Percentiles rank a stretch among this genome's conserved stretches.
Evolutionary conservation across 2,797 vertebrate genomes (phyloP).

Genomic region (Premnoplex brunnescens): DNA sequence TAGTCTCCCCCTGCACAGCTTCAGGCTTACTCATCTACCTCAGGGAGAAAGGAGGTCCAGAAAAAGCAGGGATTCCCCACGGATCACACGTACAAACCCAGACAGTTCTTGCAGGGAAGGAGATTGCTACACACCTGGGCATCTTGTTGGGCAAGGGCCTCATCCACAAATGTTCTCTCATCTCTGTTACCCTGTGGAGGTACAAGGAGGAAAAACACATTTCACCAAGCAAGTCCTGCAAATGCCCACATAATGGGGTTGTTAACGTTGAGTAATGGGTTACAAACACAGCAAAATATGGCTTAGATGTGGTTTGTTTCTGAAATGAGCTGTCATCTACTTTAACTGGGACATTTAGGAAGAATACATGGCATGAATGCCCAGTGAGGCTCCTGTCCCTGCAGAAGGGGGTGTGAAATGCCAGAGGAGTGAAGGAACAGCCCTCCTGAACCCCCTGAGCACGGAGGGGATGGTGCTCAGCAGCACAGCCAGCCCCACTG

Average conservation of each 20-base stretch:
- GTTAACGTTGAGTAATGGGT: not conserved
- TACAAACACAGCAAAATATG: not conserved
- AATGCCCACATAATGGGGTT: not conserved
- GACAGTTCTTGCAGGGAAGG: not conserved
- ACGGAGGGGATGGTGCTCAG: not conserved
- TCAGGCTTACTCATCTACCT: not conserved
- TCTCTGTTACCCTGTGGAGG: conserved; percentile 87
- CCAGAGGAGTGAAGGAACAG: not conserved
- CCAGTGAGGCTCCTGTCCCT: not conserved
- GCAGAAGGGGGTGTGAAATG: not conserved
- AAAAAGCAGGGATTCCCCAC: not conserved
- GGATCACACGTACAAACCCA: not conserved
- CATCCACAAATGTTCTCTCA: conserved; percentile 80
- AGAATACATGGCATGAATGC: not conserved
- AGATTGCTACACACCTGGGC: conserved; percentile 82
- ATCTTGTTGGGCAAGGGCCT: conserved; percentile 81
- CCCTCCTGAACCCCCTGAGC: not conserved
- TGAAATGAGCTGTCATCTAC: not conserved
- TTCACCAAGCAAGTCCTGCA: not conserved
- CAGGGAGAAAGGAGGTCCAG: not conserved
- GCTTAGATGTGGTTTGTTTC: not conserved
- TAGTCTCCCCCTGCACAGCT: not conserved
- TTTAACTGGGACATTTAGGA: not conserved
- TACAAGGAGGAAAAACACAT: not conserved
- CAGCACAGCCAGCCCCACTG: not conserved